Conservation (phyloP, 2,113 vertebrate species). For the Pelecanoides urinatrix region DNA sequence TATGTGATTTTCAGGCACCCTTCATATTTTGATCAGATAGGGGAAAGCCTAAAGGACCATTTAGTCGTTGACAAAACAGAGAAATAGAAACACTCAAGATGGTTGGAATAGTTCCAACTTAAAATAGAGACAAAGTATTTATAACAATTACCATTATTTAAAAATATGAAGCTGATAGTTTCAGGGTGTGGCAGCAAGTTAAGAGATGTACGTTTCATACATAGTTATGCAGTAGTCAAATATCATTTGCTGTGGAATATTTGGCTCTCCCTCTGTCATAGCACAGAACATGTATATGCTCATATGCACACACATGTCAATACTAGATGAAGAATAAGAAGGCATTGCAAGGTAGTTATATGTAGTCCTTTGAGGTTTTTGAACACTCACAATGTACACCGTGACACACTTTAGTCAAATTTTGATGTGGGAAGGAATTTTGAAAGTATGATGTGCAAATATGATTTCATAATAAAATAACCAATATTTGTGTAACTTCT, state of each 20-base stretch:
- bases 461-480: background rate
- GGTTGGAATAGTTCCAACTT: background rate
- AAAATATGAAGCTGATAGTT: background rate
- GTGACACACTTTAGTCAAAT: background rate
- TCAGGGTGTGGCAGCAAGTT: background rate
- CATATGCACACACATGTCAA: background rate
- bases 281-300: background rate
- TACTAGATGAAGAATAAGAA: background rate
- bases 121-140: background rate
- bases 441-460: background rate
- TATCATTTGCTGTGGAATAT: background rate
- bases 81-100: background rate
- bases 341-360: background rate
- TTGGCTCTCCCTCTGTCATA: background rate
- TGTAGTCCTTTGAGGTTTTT: background rate
- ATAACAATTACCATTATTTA: background rate
- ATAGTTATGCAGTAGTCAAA: background rate
- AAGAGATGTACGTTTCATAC: background rate
- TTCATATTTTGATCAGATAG: background rate
- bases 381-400: background rate
- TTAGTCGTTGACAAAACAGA: background rate
- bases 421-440: background rate
- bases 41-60: background rate
- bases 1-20: background rate
- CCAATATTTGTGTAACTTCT: background rate